Evolutionary conservation across 1,140 invertebrate genomes (phyloP).

Genomic region (Leguminivora glycinivorella): DNA sequence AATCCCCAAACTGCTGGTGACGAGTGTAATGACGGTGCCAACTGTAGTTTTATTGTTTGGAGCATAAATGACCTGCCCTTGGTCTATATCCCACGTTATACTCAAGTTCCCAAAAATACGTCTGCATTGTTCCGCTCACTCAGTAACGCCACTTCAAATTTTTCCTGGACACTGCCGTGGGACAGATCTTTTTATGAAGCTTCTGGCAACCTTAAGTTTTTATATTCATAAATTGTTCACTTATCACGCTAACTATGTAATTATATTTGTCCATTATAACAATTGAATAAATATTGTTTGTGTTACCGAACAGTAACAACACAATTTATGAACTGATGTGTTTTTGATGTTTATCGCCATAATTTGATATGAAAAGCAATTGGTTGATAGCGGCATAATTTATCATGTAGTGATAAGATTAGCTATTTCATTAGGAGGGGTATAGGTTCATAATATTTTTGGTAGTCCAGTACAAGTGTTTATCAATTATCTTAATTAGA

Average conservation of each 20-base stretch:
- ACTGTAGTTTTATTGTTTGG: conserved; percentile 25
- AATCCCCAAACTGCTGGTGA: conserved; percentile 52
- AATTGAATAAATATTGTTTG: background rate
- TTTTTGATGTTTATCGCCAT: conserved; percentile 1
- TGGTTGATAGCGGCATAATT: conserved; percentile 3
- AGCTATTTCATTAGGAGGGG: conserved; percentile 6
- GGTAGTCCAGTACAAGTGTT: background rate
- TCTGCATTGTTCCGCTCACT: background rate
- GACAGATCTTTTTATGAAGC: background rate
- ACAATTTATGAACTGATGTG: background rate
- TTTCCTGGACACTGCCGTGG: background rate
- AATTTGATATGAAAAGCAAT: conserved; percentile 13
- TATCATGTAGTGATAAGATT: conserved; percentile 15
- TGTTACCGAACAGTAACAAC: background rate
- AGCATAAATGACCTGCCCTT: conserved; percentile 16
- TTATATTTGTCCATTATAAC: background rate
- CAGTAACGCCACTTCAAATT: background rate
- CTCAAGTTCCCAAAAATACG: conserved; percentile 2
- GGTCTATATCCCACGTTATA: background rate
- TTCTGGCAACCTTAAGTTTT: background rate
- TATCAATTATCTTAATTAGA: background rate
- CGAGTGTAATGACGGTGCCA: conserved; percentile 37
- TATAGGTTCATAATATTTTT: conserved; percentile 8
- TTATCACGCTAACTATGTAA: background rate
- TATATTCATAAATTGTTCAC: background rate